A percentile compares a stretch with the other conserved stretches of the same genome.
Evolutionary conservation across 2,113 vertebrate species (phyloP).

Genomic region (Crotalus helleri): DNA sequence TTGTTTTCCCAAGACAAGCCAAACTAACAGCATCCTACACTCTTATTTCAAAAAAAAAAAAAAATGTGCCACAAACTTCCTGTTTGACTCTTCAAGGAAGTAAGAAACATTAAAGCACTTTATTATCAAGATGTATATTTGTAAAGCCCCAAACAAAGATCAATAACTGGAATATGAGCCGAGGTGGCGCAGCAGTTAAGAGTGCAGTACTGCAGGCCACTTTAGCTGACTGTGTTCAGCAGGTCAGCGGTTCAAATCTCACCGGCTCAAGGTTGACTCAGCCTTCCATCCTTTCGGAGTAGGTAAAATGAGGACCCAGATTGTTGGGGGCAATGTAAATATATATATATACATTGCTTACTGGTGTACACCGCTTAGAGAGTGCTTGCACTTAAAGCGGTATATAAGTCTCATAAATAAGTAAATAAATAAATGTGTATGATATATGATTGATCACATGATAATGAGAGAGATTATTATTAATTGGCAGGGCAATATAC

Average conservation of each 20-base stretch:
- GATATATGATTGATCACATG: not conserved
- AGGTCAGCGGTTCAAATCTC: no score
- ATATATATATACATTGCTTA: no score
- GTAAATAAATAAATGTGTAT: not conserved
- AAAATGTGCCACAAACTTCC: not conserved
- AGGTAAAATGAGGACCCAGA: no score
- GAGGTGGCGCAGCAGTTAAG: no score
- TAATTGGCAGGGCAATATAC: not conserved
- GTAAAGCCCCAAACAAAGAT: not conserved
- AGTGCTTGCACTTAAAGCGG: no score
- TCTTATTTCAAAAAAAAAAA: not conserved
- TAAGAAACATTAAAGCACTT: not conserved
- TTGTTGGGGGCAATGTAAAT: no score
- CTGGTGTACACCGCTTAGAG: no score
- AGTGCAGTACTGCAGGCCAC: no score
- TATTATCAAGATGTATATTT: not conserved
- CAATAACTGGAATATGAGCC: not conserved
- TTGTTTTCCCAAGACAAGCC: not conserved
- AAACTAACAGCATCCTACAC: rapidly evolving
- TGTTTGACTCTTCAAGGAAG: not conserved
- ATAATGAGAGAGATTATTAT: not conserved
- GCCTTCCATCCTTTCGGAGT: no score
- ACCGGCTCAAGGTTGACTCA: no score
- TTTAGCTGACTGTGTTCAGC: no score
- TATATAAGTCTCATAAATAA: no score